phyloP scores from a whole-genome alignment of 2,113 vertebrate genomes.

The Vulpes vulpes region DNA sequence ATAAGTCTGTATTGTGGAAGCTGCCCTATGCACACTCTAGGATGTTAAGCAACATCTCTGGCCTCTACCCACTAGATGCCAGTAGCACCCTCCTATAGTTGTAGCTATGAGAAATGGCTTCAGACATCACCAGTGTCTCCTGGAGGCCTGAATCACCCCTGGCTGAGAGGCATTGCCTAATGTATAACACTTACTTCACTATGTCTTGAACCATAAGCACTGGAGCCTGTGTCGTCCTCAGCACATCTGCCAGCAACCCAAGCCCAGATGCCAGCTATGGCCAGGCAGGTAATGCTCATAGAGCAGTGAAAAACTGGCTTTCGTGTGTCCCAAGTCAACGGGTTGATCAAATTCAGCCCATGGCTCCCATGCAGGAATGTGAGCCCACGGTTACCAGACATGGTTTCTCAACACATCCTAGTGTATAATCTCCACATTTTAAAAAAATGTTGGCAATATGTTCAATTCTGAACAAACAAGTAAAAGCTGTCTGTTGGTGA shows the following conservation, averaged over 20 bases:
- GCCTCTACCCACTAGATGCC: not conserved
- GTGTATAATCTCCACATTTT: not conserved
- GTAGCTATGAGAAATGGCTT: not conserved
- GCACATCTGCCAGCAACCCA: not conserved
- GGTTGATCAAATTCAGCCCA: not conserved
- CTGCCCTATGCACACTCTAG: not conserved
- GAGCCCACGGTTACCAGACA: not conserved
- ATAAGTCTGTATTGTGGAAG: not conserved
- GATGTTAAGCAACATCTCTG: not conserved
- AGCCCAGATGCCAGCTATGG: not conserved
- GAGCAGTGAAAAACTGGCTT: not conserved
- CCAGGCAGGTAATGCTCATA: not conserved
- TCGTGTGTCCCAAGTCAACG: not conserved
- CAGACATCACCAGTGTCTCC: not conserved
- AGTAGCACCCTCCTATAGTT: not conserved
- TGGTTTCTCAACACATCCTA: not conserved
- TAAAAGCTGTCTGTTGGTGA: not conserved
- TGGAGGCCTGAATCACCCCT: not conserved
- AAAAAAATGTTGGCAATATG: not conserved
- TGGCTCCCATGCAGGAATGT: not conserved
- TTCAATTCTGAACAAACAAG: not conserved
- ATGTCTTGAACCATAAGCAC: not conserved
- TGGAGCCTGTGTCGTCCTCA: not conserved
- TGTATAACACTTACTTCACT: not conserved
- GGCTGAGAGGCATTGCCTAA: not conserved